These are phyloP conservation scores for Pyrocoelia pectoralis DNA, from an alignment of 2,888 invertebrate genomes.

Conservation along the genomic window DNA sequence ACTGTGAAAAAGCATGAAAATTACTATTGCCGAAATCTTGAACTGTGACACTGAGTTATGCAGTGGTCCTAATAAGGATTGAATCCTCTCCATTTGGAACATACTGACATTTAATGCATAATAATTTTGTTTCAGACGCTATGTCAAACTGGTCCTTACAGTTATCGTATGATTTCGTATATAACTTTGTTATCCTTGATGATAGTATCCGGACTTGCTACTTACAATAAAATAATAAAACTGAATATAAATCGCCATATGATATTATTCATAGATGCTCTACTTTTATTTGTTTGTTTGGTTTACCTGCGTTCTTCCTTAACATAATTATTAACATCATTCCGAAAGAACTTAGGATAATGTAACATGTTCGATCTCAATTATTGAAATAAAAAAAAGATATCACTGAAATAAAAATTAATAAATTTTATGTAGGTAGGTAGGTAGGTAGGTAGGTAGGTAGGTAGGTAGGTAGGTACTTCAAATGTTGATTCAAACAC, in stretches of 20 bases:
- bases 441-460: no score
- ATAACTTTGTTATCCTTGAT: constrained; percentile 65
- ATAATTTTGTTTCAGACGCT: constrained; percentile 58
- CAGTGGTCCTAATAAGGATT: no score
- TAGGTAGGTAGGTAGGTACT: no score
- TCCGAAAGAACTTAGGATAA: constrained; percentile 64
- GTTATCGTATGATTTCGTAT: constrained; percentile 64
- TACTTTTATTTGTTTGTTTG: constrained; percentile 74
- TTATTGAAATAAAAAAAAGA: no score
- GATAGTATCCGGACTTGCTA: constrained; percentile 66
- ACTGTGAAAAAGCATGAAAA: no score
- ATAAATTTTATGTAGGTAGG: no score
- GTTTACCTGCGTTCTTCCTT: constrained; percentile 76
- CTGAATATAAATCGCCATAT: constrained; percentile 72
- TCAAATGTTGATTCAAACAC: constrained; percentile 75
- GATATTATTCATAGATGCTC: constrained; percentile 72
- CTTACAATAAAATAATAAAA: constrained; percentile 70
- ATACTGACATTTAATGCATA: no score
- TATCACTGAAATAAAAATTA: no score
- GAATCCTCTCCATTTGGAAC: no score
- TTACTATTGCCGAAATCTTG: no score
- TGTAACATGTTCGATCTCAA: constrained; percentile 38
- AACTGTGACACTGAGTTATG: no score
- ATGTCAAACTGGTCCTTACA: constrained; percentile 61
- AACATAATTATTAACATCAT: constrained; percentile 74